phyloP scores from a whole-genome alignment of 2,888 invertebrate species.

The Sipha maydis region DNA sequence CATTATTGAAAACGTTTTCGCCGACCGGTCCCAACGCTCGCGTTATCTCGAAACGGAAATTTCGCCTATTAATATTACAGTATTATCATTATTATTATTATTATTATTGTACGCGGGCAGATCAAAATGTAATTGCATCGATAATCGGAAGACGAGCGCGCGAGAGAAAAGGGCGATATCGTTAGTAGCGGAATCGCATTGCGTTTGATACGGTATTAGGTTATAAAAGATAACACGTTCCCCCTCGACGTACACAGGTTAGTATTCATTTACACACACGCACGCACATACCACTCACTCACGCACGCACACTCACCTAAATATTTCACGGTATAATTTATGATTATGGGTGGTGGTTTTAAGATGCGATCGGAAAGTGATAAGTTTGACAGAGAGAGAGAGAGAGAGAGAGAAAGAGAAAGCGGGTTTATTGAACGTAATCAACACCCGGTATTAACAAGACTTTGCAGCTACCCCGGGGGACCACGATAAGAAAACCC shows the following conservation, averaged over 20 bases:
- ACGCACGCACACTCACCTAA: background rate
- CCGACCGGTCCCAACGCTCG: background rate
- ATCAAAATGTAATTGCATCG: slow-evolving; percentile 9
- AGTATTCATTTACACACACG: no score
- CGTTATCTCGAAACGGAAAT: background rate
- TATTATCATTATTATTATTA: background rate
- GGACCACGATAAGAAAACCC: slow-evolving; percentile 59
- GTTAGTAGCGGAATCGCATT: background rate
- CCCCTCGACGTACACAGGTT: background rate
- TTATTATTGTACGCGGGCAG: background rate
- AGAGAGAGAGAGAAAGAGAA: background rate
- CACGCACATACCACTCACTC: background rate
- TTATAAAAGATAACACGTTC: slow-evolving; percentile 35
- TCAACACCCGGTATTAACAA: slow-evolving; percentile 61
- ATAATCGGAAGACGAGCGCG: background rate
- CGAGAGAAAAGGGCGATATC: background rate
- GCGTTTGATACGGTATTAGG: slow-evolving; percentile 40
- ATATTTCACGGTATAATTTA: slow-evolving; percentile 51
- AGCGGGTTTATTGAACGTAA: slow-evolving; percentile 57
- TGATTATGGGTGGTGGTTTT: slow-evolving; percentile 37
- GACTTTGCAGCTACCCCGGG: slow-evolving; percentile 57
- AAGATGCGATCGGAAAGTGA: slow-evolving; percentile 60
- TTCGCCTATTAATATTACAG: background rate
- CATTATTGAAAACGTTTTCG: slow-evolving; percentile 21
- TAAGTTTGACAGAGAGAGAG: slow-evolving; percentile 37